Percentiles rank a stretch among this genome's conserved stretches.
Evolutionary conservation across 2,113 vertebrate genomes (phyloP).

Genomic region (Chamaea fasciata): DNA sequence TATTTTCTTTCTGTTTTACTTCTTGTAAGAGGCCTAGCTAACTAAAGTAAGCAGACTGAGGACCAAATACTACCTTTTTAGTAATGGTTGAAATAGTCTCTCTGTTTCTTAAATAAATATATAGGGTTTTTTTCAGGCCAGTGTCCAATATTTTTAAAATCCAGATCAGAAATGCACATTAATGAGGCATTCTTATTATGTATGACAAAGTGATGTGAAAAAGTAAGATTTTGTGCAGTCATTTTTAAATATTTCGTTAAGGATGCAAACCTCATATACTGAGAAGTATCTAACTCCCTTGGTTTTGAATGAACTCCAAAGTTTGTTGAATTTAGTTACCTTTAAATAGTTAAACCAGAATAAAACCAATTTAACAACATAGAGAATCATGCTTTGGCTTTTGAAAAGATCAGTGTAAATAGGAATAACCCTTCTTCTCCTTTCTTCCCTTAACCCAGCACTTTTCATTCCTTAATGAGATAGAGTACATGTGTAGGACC

Average conservation of each 20-base stretch:
- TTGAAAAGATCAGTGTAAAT: neutral
- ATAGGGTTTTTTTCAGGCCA: neutral
- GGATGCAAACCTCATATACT: neutral
- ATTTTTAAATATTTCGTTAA: neutral
- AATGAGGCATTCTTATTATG: neutral
- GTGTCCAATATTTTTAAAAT: neutral
- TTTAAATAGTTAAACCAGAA: neutral
- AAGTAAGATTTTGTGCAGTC: neutral
- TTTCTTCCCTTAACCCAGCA: conserved; percentile 1
- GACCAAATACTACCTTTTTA: neutral
- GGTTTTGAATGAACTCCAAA: neutral
- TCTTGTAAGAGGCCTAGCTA: neutral
- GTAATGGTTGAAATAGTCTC: neutral
- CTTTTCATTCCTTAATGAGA: conserved; percentile 41
- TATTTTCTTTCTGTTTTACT: neutral
- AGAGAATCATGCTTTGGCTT: neutral
- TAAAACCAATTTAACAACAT: neutral
- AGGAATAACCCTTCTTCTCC: neutral
- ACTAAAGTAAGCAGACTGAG: neutral
- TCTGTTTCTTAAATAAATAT: neutral
- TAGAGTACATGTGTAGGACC: neutral
- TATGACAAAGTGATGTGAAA: neutral
- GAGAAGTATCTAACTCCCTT: neutral
- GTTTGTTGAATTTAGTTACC: neutral
- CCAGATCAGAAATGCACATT: neutral